Conservation (phyloP, 2,888 invertebrate genomes). For the Orthonevra nobilis region DNA sequence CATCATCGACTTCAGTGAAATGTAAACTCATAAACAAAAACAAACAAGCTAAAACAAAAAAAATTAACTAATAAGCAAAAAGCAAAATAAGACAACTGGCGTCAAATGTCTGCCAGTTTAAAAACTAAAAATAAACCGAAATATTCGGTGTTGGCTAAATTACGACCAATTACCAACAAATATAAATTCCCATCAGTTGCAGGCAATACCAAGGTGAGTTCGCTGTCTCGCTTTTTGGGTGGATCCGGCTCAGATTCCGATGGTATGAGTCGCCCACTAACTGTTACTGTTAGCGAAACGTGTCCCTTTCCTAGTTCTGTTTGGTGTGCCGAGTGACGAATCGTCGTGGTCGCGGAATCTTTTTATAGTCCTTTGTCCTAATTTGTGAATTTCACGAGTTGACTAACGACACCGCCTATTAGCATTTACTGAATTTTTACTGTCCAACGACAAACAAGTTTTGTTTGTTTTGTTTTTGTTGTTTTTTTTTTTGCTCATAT, state of each 20-base stretch:
- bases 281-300: background rate
- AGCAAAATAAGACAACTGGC: constrained; percentile 45
- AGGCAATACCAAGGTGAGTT: constrained; percentile 59
- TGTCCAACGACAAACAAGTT: background rate
- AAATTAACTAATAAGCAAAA: constrained; percentile 1
- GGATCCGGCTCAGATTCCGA: background rate
- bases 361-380: constrained; percentile 30
- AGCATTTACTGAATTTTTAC: constrained; percentile 37
- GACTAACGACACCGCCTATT: constrained; percentile 8
- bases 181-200: constrained; percentile 57
- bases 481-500: background rate
- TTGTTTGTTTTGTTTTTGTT: too few relatives aligned
- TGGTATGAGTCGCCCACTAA: too few relatives aligned
- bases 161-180: constrained; percentile 65
- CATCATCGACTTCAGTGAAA: constrained; percentile 38
- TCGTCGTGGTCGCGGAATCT: constrained; percentile 11
- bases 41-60: constrained; percentile 24
- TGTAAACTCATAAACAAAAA: constrained; percentile 56
- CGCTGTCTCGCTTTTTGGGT: constrained; percentile 4
- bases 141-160: constrained; percentile 66
- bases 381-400: constrained; percentile 34
- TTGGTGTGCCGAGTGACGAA: background rate
- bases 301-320: constrained; percentile 1
- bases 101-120: constrained; percentile 66
- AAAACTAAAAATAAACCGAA: constrained; percentile 69